Percentiles rank a stretch among this genome's conserved stretches.
phyloP scores from a whole-genome alignment of 2,113 vertebrate genomes.

The Corythaeola cristata region DNA sequence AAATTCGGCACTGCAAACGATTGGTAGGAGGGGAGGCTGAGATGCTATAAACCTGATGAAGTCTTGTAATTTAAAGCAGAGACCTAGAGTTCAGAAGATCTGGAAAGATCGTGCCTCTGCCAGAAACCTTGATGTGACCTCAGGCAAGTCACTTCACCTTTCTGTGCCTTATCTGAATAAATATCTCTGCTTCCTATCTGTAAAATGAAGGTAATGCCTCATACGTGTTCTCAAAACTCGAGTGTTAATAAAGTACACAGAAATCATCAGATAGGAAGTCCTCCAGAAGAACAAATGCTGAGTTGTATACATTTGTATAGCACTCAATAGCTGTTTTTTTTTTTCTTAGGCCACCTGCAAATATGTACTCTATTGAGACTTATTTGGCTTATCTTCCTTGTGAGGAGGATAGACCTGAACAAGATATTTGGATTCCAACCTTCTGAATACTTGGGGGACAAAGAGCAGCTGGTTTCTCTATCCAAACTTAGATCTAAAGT shows the following conservation, averaged over 20 bases:
- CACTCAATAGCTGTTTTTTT: neutral
- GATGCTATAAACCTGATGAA: slow-evolving; percentile 28
- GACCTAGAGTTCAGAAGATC: slow-evolving; percentile 38
- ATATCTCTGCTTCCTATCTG: slow-evolving; percentile 28
- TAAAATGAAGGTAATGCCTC: slow-evolving; percentile 17
- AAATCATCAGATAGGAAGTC: slow-evolving; percentile 11
- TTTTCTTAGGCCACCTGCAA: neutral
- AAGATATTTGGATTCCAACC: neutral
- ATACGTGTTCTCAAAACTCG: neutral
- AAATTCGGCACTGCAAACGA: neutral
- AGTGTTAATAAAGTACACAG: slow-evolving; percentile 12
- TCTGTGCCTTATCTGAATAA: slow-evolving; percentile 39
- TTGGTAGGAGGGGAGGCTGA: slow-evolving; percentile 21
- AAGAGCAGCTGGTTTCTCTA: neutral
- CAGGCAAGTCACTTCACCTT: slow-evolving; percentile 47
- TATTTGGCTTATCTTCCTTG: neutral
- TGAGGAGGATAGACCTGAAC: neutral
- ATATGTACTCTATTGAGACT: neutral
- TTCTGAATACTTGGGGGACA: neutral
- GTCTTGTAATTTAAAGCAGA: slow-evolving; percentile 58
- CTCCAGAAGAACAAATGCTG: neutral
- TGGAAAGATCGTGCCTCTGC: neutral
- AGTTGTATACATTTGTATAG: neutral
- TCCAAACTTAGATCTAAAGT: neutral
- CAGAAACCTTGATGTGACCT: slow-evolving; percentile 48